Evolutionary conservation across 2,113 vertebrate genomes (phyloP), one percentile per base, ranked within the genome.

Genomic region (Sinocyclocheilus anophthalmus): DNA sequence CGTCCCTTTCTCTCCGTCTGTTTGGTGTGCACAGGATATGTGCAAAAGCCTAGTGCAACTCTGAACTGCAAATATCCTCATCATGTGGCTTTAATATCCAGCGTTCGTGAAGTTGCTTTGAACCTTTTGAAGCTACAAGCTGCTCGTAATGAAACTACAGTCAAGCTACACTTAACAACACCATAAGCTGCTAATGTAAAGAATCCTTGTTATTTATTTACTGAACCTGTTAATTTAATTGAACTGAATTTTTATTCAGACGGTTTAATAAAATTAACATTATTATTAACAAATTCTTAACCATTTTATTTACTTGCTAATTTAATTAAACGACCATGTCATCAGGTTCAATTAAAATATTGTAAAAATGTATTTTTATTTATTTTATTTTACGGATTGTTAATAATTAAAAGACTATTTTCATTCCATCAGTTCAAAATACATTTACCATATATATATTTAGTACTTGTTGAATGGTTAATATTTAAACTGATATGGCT

Each of bases 1-100:
- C 24, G 39, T 26, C 55, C 80, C 53, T 82, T 18, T 30, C 85
- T 65, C 55, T 39, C 65, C n/a, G 53, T 10, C 67, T 81, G 39
- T 45, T 55, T 61, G 59, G 12, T n/a, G 48, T 55, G 7, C 67
- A 88, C 67, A 84, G 85, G 85, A 84, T 76, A 77, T 57, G 80
- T 87, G 85, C 85, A 86, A 82, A 86, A 82, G 55, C 24, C 16
- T 22, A 33, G 39, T 39, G 76, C 65, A 85, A 80, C 37, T 20
- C 4, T 81, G 37, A 69, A 57, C 5, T 73, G 85, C 77, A 72
- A 33, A 72, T 12, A 72, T 55, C 84, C 42, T 76, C 73, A n/a
- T 8, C 72, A 3, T 50, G 72, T 48, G 42, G 42, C 22, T 76
- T 76, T 76, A 76, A 76, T 76, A 76, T 76, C 73, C 42, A 76